These are phyloP conservation scores for Loris lydekkerianus DNA, from an alignment of 2,797 vertebrate genomes.

Conservation along the genomic window DNA sequence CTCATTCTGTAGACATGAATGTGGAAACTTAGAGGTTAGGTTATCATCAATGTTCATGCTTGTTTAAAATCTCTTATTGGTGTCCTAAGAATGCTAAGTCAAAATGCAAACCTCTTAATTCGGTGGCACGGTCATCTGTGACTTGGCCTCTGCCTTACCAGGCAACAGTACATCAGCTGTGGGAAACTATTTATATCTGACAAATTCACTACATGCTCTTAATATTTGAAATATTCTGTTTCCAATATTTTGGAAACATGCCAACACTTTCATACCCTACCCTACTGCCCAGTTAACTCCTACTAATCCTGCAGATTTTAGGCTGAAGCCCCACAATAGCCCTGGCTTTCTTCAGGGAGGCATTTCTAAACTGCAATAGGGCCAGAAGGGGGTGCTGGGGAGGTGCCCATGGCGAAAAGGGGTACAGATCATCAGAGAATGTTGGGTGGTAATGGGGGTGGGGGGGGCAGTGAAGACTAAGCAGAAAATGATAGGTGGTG, in stretches of 20 bases:
- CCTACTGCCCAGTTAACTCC: not conserved
- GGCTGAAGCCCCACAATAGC: not conserved
- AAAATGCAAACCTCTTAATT: not conserved
- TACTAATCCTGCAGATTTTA: not conserved
- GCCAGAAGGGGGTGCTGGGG: no score
- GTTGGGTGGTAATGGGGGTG: not conserved
- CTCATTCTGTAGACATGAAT: not conserved
- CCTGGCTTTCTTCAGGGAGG: not conserved
- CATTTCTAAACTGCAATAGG: not conserved
- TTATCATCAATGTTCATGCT: slow-evolving; percentile 36
- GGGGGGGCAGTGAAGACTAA: not conserved
- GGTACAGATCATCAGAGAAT: no score
- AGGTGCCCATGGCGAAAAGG: no score
- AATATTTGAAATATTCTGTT: not conserved
- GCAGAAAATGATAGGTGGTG: fast-evolving
- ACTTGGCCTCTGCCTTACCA: not conserved
- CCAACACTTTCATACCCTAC: not conserved
- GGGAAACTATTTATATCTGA: not conserved
- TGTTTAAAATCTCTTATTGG: slow-evolving; percentile 24
- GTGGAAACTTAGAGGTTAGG: not conserved
- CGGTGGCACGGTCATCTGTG: not conserved
- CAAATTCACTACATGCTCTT: not conserved
- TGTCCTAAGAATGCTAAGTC: not conserved
- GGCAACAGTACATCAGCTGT: not conserved
- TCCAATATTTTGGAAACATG: not conserved